Percentiles rank a stretch among this genome's conserved stretches.
Conservation (phyloP, 2,113 vertebrate genomes). For the Calonectris borealis region DNA sequence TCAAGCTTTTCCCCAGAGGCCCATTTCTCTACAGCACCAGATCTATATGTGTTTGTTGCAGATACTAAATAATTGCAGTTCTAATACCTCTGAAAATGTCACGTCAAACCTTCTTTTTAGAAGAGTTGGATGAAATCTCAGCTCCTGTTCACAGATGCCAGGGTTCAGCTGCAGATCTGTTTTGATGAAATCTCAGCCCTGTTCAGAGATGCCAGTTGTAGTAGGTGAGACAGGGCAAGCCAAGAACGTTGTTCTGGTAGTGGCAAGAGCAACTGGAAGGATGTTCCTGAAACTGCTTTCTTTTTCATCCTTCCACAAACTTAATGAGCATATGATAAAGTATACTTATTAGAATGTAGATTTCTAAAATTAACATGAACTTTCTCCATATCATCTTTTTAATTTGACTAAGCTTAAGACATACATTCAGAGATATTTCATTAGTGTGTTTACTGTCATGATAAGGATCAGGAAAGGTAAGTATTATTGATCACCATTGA, state of each 20-base stretch:
- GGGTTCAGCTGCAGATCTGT: neutral
- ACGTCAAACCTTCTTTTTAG: neutral
- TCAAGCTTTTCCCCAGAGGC: neutral
- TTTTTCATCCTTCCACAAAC: neutral
- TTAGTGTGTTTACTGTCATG: neutral
- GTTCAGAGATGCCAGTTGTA: neutral
- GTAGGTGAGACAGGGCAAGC: neutral
- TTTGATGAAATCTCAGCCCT: neutral
- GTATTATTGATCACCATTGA: neutral
- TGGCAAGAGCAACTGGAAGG: neutral
- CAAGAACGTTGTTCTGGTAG: neutral
- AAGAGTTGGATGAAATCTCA: conserved; percentile 1
- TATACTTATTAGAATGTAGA: neutral
- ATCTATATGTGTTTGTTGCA: neutral
- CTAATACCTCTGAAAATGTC: conserved; percentile 27
- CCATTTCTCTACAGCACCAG: neutral
- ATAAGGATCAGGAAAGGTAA: neutral
- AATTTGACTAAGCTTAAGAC: neutral
- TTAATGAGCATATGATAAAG: neutral
- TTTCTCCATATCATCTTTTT: neutral
- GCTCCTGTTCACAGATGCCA: neutral
- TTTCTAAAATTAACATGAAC: neutral
- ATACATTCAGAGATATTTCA: neutral
- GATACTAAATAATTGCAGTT: conserved; percentile 27
- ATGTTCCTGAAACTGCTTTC: neutral